Evolutionary conservation across 2,888 invertebrate genomes (phyloP).

Genomic region (Pogonocherus hispidulus): DNA sequence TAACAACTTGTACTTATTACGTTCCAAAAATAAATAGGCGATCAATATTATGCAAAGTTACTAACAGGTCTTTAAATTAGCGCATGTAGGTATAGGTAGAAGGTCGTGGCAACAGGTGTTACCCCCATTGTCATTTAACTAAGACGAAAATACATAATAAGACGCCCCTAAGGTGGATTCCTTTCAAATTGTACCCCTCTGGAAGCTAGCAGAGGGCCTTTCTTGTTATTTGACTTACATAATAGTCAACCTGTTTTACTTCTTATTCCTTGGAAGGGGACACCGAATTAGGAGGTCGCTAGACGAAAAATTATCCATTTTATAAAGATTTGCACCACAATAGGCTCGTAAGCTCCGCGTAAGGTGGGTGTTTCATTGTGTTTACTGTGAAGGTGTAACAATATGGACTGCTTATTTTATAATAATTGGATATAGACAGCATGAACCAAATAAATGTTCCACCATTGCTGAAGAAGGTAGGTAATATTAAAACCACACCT

Average conservation of each 20-base stretch:
- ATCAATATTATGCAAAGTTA: background rate
- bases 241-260: slow-evolving; percentile 28
- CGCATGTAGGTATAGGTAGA: slow-evolving; percentile 1
- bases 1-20: too few relatives aligned
- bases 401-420: background rate
- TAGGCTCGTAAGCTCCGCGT: background rate
- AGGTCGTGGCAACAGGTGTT: slow-evolving; percentile 26
- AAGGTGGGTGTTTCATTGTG: slow-evolving; percentile 4
- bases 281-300: background rate
- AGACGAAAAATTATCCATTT: background rate
- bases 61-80: slow-evolving; percentile 19
- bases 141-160: slow-evolving; percentile 44
- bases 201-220: slow-evolving; percentile 10
- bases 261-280: slow-evolving; percentile 14
- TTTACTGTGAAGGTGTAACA: background rate
- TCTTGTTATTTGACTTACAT: slow-evolving; percentile 25
- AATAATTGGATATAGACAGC: background rate
- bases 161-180: slow-evolving; percentile 52
- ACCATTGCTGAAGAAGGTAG: too few relatives aligned
- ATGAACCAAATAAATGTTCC: too few relatives aligned
- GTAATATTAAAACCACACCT: too few relatives aligned
- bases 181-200: slow-evolving; percentile 43
- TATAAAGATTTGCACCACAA: slow-evolving; percentile 26
- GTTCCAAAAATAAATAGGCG: background rate
- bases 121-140: slow-evolving; percentile 12